Percentiles rank a stretch among this genome's conserved stretches.
Evolutionary conservation across 2,113 vertebrate species (phyloP).

Genomic region (Anhinga anhinga): DNA sequence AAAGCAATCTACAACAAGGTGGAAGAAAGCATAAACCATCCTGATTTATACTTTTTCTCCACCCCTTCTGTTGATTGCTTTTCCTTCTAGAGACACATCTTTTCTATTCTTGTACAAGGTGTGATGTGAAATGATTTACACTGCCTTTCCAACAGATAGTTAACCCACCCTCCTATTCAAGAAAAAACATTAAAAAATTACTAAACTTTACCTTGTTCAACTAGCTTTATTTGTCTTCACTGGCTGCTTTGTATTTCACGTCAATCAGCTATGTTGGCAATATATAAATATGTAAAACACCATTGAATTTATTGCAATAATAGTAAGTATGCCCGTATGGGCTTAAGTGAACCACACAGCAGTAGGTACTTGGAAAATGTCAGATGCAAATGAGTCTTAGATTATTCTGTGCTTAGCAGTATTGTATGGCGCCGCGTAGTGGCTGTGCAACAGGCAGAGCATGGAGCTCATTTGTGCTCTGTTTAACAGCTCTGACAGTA

Average conservation of each 20-base stretch:
- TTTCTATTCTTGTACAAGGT: slow-evolving; percentile 33
- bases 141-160: neutral
- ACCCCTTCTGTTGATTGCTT: slow-evolving; percentile 59
- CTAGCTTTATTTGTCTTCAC: neutral
- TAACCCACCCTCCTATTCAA: neutral
- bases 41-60: slow-evolving; percentile 66
- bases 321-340: neutral
- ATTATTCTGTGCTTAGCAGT: neutral
- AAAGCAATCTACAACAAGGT: slow-evolving; percentile 53
- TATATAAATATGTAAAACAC: neutral
- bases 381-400: neutral
- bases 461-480: neutral
- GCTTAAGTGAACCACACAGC: neutral
- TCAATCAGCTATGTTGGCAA: neutral
- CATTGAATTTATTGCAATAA: neutral
- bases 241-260: neutral
- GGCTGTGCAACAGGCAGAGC: neutral
- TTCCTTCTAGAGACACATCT: slow-evolving; percentile 42
- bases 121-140: slow-evolving; percentile 42
- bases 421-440: neutral
- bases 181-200: neutral
- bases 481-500: neutral
- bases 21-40: slow-evolving; percentile 56
- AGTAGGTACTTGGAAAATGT: neutral
- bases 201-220: neutral